Evolutionary conservation across 2,113 vertebrate species (phyloP), one percentile per base, ranked within the genome.

Genomic region (Hystrix cristata): DNA sequence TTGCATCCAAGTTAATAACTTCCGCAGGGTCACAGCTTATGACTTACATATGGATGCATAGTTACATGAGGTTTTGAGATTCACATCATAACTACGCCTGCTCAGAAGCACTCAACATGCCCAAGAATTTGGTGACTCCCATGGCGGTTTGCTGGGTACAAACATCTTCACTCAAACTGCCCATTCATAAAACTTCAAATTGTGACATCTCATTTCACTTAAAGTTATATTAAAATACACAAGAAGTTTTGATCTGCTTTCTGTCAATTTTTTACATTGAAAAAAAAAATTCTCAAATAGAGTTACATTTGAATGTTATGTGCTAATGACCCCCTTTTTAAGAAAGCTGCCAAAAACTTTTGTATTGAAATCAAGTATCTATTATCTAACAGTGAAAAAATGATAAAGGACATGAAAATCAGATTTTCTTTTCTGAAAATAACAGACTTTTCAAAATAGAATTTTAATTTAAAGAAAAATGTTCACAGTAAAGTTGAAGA

Each of bases 401-500:
- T 5, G 15, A 27, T 60, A 87, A 91, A 7, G 64, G 5, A 69
- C n/a, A 34, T 3, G 10, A 31, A 87, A 64, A 81, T 23, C 1
- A 78, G 38, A 82, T 46, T 92, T 51, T 88, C 67, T 81, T 90
- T n/a, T n/a, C 38, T 23, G 55, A 76, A 25, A 53, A 62, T 2
- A 5, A 38, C 4, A 34, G 0, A n/a, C n/a, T 81, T 81, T n/a
- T 21, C 12, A 53, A 81, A n/a, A 38, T 57, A 5, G 34, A n/a
- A 38, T 12, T 74, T 46, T 87, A 18, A 91, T 34, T 84, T 13
- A 96, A 86, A 46, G 55, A 74, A 96, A 92, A 29, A n/a, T 27
- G 25, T 90, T 80, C 78, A 96, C 64, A 86, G 38, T 85, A 38
- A 29, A 71, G 87, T 76, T 95, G 59, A 83, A 34, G 82, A 81